Conservation (phyloP, 2,888 invertebrate species). For the Prosopocoilus inquinatus region DNA sequence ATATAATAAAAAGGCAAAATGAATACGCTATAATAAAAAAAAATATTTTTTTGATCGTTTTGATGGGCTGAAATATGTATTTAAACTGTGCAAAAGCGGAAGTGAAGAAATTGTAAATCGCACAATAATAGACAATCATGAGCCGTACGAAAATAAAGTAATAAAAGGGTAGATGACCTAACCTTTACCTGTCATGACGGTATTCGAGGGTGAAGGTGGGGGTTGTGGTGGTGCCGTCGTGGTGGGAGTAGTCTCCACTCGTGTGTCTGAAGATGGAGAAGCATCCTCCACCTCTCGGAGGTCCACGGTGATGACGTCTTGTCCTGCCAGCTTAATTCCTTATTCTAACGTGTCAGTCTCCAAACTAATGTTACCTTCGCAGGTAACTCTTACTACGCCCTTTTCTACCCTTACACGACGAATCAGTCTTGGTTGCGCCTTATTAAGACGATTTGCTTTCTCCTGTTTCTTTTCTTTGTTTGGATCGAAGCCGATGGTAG, state of each 20-base stretch:
- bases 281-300: slow-evolving; percentile 49
- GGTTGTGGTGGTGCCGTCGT: slow-evolving; percentile 36
- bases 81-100: too few species aligned
- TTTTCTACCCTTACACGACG: background rate
- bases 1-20: too few species aligned
- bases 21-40: too few species aligned
- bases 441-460: too few species aligned
- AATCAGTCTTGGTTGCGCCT: slow-evolving; percentile 10
- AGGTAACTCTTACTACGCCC: background rate
- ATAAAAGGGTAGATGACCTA: slow-evolving; percentile 20
- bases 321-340: slow-evolving; percentile 45
- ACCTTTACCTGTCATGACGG: slow-evolving; percentile 51
- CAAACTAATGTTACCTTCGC: slow-evolving; percentile 2
- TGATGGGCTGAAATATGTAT: too few species aligned
- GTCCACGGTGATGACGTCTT: slow-evolving; percentile 46
- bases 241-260: slow-evolving; percentile 36
- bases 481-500: background rate
- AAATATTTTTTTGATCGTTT: too few species aligned
- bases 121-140: slow-evolving; percentile 9
- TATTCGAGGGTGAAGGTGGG: slow-evolving; percentile 46
- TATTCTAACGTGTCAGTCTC: slow-evolving; percentile 9
- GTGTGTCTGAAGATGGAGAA: slow-evolving; percentile 40
- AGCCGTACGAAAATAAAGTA: background rate
- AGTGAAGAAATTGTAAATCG: slow-evolving; percentile 9
- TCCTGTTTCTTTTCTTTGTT: background rate